Conservation (phyloP, 1,140 invertebrate genomes). For the Trichogramma pretiosum region DNA sequence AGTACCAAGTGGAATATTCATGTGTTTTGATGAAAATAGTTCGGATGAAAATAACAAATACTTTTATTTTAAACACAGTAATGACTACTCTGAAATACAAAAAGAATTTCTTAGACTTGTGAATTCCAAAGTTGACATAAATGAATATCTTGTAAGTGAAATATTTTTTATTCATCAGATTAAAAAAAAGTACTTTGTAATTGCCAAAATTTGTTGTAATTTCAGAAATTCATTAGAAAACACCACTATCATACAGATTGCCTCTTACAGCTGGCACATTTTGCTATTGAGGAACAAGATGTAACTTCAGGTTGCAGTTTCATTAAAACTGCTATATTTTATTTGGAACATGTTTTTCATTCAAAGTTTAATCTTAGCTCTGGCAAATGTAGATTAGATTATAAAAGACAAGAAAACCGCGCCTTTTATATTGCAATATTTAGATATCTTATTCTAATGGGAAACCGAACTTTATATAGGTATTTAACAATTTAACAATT, state of each 20-base stretch:
- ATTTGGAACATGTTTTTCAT: slow-evolving; percentile 72
- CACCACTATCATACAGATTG: slow-evolving; percentile 77
- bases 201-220: slow-evolving; percentile 17
- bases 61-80: slow-evolving; percentile 74
- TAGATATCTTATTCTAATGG: slow-evolving; percentile 74
- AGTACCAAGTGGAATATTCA: no score
- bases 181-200: slow-evolving; percentile 1
- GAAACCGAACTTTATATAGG: slow-evolving; percentile 67
- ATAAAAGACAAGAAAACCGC: slow-evolving; percentile 76
- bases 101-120: slow-evolving; percentile 62
- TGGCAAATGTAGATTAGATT: slow-evolving; percentile 70
- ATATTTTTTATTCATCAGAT: background rate
- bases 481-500: no score
- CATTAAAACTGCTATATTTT: slow-evolving; percentile 68
- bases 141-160: slow-evolving; percentile 12
- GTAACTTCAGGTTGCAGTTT: slow-evolving; percentile 68
- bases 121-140: slow-evolving; percentile 58
- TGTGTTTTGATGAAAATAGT: no score
- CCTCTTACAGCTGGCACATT: slow-evolving; percentile 76
- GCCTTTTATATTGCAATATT: slow-evolving; percentile 76
- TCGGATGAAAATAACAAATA: no score
- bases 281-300: slow-evolving; percentile 74
- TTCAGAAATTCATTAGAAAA: slow-evolving; percentile 61
- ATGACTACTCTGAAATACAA: slow-evolving; percentile 67
- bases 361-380: slow-evolving; percentile 68